phyloP scores from a whole-genome alignment of 2,113 vertebrate species.

The Theristicus caerulescens region DNA sequence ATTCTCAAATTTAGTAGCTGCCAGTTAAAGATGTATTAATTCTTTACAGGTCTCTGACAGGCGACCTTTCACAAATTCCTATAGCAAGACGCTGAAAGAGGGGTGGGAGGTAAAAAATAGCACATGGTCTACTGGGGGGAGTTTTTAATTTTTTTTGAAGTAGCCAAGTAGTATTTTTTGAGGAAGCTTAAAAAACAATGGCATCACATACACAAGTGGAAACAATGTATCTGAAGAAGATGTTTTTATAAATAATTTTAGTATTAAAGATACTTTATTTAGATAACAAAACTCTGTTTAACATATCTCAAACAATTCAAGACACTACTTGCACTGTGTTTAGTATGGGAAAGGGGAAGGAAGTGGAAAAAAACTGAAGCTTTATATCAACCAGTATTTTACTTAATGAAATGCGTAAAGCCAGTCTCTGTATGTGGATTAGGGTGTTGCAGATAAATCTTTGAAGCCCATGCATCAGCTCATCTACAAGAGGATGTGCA shows the following conservation, averaged over 20 bases:
- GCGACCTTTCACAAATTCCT: slow-evolving; percentile 29
- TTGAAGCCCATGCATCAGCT: slow-evolving; percentile 66
- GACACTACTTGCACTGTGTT: not conserved
- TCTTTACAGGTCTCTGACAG: slow-evolving; percentile 38
- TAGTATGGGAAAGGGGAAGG: not conserved
- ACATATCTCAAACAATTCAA: not conserved
- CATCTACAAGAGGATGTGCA: slow-evolving; percentile 62
- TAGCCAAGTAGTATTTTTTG: slow-evolving; percentile 63
- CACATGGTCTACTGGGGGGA: not conserved
- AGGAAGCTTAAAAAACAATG: slow-evolving; percentile 63
- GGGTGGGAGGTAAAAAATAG: not conserved
- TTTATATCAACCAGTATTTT: slow-evolving; percentile 28
- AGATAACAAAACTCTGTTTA: slow-evolving; percentile 16
- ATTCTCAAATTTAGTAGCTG: not conserved
- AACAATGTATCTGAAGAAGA: slow-evolving; percentile 47
- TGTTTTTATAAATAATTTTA: slow-evolving; percentile 33
- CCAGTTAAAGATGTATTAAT: slow-evolving; percentile 35
- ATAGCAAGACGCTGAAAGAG: not conserved
- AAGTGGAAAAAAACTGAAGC: slow-evolving; percentile 1
- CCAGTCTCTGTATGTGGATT: slow-evolving; percentile 60
- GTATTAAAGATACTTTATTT: slow-evolving; percentile 31
- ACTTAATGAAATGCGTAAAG: slow-evolving; percentile 64
- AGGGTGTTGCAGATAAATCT: slow-evolving; percentile 65
- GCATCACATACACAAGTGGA: slow-evolving; percentile 57
- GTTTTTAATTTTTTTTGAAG: slow-evolving; percentile 23